Base-by-base conservation (phyloP, 2,888 invertebrate species). In the Shargacucullia verbasci region DNA sequence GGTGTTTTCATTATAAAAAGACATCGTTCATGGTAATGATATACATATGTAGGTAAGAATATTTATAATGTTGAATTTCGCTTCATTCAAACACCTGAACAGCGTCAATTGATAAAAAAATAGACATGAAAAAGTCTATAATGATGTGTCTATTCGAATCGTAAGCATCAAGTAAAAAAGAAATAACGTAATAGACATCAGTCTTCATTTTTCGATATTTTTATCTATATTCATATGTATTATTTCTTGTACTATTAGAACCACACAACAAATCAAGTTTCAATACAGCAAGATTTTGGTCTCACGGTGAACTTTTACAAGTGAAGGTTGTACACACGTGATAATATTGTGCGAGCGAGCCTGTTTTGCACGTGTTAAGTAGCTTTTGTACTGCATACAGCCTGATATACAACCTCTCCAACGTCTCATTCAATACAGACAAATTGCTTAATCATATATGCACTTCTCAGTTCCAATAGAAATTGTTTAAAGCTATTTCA, bases 401-500 rank as follows among this genome's bases (percentile, higher is more conserved):
- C 38, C 41, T 58, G 49, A 37, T n/a, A 15, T 20, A 20, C 8
- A 34, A 55, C 53, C 46, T 57, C 27, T 34, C 59, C 52, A 68
- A 60, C 68, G 67, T 68, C 71, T 64, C 68, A 53, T 57, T 64
- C 56, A 68, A 67, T 50, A 48, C 33, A n/a, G 11, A 68, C 53
- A 70, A 60, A 71, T 71, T 60, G 68, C 55, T 58, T 53, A 70
- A 67, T 66, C 62, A 67, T 52, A 64, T 33, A 50, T 70, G 49
- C 70, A 70, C 49, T 58, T 48, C 25, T 25, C 33, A 29, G 49
- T 46, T 52, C 48, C 40, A 46, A 60, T 40, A 61, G n/a, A 50
- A 55, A 6, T 39, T 31, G 69, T 56, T 56, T 31, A 37, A 48
- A 61, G 71, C 65, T 7, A 45, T 56, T 49, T 60, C 20, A 34